Evolutionary conservation across 2,797 vertebrate genomes (phyloP).

Genomic region (Eurystomus glaucurus): DNA sequence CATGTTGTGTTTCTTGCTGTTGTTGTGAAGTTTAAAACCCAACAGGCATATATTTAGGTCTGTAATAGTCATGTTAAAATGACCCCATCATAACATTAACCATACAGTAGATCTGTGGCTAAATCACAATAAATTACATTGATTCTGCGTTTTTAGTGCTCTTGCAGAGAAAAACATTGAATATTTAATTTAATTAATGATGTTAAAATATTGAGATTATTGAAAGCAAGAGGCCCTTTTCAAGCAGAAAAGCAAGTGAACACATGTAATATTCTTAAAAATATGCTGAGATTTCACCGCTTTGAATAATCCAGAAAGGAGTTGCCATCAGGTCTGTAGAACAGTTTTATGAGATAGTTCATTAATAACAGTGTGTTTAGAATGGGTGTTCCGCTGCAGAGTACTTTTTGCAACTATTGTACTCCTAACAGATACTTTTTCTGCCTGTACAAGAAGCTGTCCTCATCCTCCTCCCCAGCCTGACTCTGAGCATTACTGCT

Average conservation of each 20-base stretch:
- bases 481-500: fast-evolving
- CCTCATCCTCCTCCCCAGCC: not conserved
- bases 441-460: not conserved
- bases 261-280: not conserved
- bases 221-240: constrained; percentile 56
- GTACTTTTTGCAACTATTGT: not conserved
- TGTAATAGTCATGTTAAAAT: not conserved
- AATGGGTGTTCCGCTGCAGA: not conserved
- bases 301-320: constrained; percentile 53
- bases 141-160: not conserved
- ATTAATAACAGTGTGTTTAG: constrained; percentile 1
- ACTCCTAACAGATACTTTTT: not conserved
- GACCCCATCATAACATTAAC: not conserved
- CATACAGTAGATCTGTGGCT: not conserved
- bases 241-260: constrained; percentile 20
- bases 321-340: not conserved
- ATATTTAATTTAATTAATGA: constrained; percentile 35
- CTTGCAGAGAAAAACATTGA: not conserved
- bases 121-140: not conserved
- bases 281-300: not conserved
- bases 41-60: not conserved
- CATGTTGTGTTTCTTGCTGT: not conserved
- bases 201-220: constrained; percentile 39
- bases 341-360: not conserved
- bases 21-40: not conserved